phyloP scores from a whole-genome alignment of 2,888 invertebrate genomes.

The Pedicia rivosa region DNA sequence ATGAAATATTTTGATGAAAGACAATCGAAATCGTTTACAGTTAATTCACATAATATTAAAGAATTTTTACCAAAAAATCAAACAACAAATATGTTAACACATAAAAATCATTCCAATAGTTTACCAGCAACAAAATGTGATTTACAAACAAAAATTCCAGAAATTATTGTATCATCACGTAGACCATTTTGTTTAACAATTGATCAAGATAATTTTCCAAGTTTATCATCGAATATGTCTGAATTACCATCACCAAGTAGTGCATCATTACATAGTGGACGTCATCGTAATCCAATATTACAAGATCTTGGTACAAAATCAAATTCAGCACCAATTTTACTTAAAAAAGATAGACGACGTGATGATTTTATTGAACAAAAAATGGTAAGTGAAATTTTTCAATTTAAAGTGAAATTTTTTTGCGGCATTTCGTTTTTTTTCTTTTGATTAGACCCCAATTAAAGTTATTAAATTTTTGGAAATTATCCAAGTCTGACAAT shows the following conservation, averaged over 20 bases:
- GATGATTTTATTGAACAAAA: slow-evolving; percentile 28
- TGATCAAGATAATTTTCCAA: slow-evolving; percentile 29
- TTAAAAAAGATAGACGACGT: slow-evolving; percentile 25
- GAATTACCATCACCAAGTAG: slow-evolving; percentile 31
- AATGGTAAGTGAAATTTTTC: slow-evolving; percentile 21
- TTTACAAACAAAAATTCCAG: slow-evolving; percentile 8
- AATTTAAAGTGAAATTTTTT: slow-evolving; percentile 9
- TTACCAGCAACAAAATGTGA: neutral
- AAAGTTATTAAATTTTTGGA: too few species aligned
- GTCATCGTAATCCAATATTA: slow-evolving; percentile 22
- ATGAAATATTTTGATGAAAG: too few species aligned
- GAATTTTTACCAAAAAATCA: too few species aligned
- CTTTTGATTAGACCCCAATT: too few species aligned
- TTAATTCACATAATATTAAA: too few species aligned
- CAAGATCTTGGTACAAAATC: slow-evolving; percentile 30
- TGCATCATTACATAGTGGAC: slow-evolving; percentile 29
- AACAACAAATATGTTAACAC: too few species aligned
- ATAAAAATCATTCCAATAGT: slow-evolving; percentile 1
- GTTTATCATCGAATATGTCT: slow-evolving; percentile 19
- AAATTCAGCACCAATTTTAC: slow-evolving; percentile 28
- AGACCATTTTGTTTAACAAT: slow-evolving; percentile 25
- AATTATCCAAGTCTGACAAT: too few species aligned
- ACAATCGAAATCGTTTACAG: neutral
- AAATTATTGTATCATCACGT: slow-evolving; percentile 18
- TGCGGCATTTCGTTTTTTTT: neutral